Base-by-base conservation (phyloP, 2,888 invertebrate genomes). In the Chelonus formosanus region DNA sequence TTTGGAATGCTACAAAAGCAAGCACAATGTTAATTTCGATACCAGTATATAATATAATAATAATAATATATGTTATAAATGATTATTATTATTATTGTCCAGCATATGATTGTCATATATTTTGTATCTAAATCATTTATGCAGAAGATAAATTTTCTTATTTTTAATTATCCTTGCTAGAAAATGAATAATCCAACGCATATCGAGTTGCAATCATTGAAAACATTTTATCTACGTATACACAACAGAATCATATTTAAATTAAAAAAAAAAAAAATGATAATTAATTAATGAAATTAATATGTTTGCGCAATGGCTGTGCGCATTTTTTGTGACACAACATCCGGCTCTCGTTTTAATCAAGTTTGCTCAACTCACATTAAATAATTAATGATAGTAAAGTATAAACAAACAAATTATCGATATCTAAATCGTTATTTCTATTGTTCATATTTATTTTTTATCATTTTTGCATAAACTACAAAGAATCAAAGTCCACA, bases 261-360 rank as follows among this genome's bases (percentile, higher is more conserved):
- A 56, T 48, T n/a, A n/a, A n/a, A n/a, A n/a, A n/a, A n/a, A n/a
- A n/a, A 65, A 55, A 58, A 62, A 45, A 44, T n/a, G 32, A 44
- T 53, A 10, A 60, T 57, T 53, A 36, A 48, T 60, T 52, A 62
- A 45, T 65, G 32, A 57, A 50, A 50, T 60, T 6, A 47, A 58
- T 56, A 57, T 60, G 62, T 60, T 47, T 53, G 61, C 58, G 62
- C 54, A 58, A 52, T 55, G 60, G 63, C 48, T 60, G 43, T 61
- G 57, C 63, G 65, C 59, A 71, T 66, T 70, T 61, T 53, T 74
- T 69, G 70, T 71, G 65, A 48, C 6, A 48, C 20, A 31, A 48
- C 20, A 20, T 20, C 20, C 20, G 20, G 20, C 20, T 20, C 20
- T 20, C 20, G 20, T 48, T 48, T 48, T 31, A 69, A 68, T 74